Conservation (phyloP, 2,797 vertebrate genomes). For the Pseudotriccus pelzelni region DNA sequence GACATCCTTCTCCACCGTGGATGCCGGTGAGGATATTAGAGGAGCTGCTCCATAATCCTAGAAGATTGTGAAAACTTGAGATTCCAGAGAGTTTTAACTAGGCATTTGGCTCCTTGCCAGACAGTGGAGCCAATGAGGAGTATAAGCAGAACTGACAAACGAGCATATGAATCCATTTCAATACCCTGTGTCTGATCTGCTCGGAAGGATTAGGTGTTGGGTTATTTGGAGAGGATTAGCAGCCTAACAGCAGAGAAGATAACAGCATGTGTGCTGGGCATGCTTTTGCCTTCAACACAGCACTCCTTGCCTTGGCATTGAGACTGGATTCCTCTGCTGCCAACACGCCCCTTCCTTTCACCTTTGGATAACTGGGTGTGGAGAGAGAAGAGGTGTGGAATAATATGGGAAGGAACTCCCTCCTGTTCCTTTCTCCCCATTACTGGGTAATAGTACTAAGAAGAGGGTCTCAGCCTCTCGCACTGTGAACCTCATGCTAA, state of each 20-base stretch:
- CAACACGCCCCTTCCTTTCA: not conserved
- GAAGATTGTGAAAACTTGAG: not conserved
- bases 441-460: not conserved
- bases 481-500: not conserved
- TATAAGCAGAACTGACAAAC: constrained; percentile 1
- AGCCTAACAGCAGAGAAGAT: not conserved
- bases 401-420: not conserved
- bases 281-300: not conserved
- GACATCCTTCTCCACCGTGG: not conserved
- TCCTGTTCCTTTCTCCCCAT: not conserved
- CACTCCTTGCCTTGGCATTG: not conserved
- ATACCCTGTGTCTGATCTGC: not conserved
- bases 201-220: not conserved
- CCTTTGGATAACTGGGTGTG: not conserved
- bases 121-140: not conserved
- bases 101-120: not conserved
- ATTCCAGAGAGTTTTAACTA: not conserved
- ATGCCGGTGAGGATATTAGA: not conserved
- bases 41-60: not conserved
- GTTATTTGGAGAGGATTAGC: not conserved
- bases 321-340: not conserved
- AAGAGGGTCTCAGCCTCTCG: not conserved
- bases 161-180: not conserved
- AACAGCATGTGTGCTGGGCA: not conserved
- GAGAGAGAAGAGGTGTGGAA: not conserved